Base-by-base conservation (phyloP, 2,888 invertebrate species). In the Parnassius apollo region DNA sequence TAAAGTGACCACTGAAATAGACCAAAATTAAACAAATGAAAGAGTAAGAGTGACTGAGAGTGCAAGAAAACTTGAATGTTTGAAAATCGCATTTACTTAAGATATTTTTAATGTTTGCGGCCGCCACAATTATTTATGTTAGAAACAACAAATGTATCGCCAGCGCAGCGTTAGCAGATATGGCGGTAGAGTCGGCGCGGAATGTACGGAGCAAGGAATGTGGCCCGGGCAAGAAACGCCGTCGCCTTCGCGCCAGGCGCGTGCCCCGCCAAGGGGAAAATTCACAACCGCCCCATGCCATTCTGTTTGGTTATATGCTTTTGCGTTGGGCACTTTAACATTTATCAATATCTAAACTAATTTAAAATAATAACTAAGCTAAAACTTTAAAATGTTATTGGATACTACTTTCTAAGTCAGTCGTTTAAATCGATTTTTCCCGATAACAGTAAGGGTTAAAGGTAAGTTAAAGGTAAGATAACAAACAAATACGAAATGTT, bases 201-300 rank as follows among this genome's bases (percentile, higher is more conserved):
- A 85, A 86, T 85, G 83, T 78, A 76, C 75, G 83, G 75, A 78
- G 79, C 76, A 68, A 76, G 83, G 87, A 86, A 87, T 87, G 88
- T 79, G 76, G 87, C 74, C 74, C 75, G 71, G 75, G 78, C 85
- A 83, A 85, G 82, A 83, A 85, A 75, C 81, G 77, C 80, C 76
- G 80, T 75, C 75, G 67, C 66, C 65, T 71, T 64, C 56, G 57
- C 65, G 61, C 66, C 57, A 66, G 64, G 63, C 66, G 65, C 65
- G 61, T 63, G 64, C 48, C 66, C 55, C 65, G 64, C 61, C 57
- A 42, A 13, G 58, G 49, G 51, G 50, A 55, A 18, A 57, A 45
- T 35, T 54, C 56, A 11, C 54, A 50, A 13, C 44, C 18, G 50
- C 59, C 22, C 18, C 49, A 42, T 44, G n/a, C 49, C 49, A 13